phyloP scores from a whole-genome alignment of 2,113 vertebrate species.

The Brachyhypopomus gauderio region DNA sequence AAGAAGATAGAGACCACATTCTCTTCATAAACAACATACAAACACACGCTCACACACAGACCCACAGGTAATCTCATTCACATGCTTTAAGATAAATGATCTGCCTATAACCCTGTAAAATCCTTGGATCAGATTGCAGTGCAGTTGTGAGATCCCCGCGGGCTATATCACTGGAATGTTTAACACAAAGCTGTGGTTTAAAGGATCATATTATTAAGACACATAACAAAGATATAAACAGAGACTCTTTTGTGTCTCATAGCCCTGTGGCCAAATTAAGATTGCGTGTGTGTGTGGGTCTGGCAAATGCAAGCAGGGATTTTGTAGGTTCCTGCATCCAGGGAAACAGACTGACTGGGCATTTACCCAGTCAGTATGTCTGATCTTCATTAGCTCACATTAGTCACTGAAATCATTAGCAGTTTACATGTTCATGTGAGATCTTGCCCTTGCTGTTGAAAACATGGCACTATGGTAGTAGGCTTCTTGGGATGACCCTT shows the following conservation, averaged over 20 bases:
- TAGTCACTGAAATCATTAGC: neutral
- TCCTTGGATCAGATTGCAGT: constrained; percentile 5
- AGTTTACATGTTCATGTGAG: neutral
- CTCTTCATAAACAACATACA: neutral
- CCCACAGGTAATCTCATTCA: neutral
- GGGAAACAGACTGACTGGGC: neutral
- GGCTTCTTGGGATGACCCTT: neutral
- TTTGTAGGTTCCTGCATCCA: neutral
- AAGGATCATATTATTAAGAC: constrained; percentile 16
- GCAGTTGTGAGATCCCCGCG: neutral
- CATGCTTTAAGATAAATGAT: neutral
- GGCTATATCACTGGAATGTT: neutral
- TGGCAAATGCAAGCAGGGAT: neutral
- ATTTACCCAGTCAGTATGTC: constrained; percentile 4
- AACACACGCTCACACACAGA: neutral
- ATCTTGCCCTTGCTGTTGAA: neutral
- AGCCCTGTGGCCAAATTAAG: neutral
- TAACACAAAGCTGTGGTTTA: constrained; percentile 22
- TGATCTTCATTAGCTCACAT: constrained; percentile 5
- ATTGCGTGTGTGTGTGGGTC: neutral
- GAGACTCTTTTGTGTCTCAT: neutral
- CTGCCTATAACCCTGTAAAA: neutral
- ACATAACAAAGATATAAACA: constrained; percentile 25
- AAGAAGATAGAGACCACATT: neutral
- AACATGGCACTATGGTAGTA: neutral